These are phyloP conservation scores for Alligator mississippiensis DNA, from an alignment of 2,113 vertebrate genomes.

Conservation along the genomic window DNA sequence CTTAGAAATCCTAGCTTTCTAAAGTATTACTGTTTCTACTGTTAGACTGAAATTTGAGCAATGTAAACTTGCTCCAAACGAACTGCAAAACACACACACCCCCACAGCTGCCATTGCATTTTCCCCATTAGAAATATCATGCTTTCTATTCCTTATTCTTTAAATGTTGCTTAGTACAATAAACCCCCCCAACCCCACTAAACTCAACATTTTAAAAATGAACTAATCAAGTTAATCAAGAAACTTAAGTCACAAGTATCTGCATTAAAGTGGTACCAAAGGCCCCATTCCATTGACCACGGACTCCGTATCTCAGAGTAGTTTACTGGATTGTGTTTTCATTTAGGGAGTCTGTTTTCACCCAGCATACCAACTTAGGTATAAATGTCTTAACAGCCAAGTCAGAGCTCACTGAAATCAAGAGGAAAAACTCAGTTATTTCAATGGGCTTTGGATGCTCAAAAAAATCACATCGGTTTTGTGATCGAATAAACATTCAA, in stretches of 20 bases:
- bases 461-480: background rate
- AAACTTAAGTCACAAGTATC: background rate
- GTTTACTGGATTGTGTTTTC: background rate
- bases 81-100: background rate
- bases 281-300: background rate
- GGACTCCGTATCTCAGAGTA: background rate
- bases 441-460: background rate
- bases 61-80: background rate
- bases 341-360: background rate
- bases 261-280: background rate
- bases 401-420: background rate
- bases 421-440: background rate
- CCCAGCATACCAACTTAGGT: background rate
- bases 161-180: background rate
- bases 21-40: background rate
- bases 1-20: slow-evolving; percentile 16
- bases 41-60: background rate
- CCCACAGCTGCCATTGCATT: background rate
- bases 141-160: background rate
- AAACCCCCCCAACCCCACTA: background rate
- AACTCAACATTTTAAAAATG: too few relatives aligned
- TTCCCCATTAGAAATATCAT: background rate
- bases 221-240: background rate
- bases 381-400: background rate
- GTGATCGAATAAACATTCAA: background rate